Base-by-base conservation (phyloP, 2,797 vertebrate species). In the Gallinago solitaria region DNA sequence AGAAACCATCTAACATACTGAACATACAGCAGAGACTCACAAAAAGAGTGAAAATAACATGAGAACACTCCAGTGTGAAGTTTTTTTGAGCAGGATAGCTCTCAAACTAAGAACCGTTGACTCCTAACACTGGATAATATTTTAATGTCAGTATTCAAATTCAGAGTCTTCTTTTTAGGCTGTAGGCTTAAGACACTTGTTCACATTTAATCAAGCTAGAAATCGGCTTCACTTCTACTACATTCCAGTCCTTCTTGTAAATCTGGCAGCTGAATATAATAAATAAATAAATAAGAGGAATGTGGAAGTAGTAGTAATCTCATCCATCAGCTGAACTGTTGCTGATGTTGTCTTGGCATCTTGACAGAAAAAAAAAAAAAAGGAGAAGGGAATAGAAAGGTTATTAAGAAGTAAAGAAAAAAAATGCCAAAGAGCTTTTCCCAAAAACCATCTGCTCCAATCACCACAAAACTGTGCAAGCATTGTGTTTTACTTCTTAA, bases 21-120 rank as follows among this genome's bases (percentile, higher is more conserved):
- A 70, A 74, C 10, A 4, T 8, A 17, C 2, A 48, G 11, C 1
- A 2, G 5, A 74, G 8, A 60, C 14, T 5, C 39, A 33, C 4
- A 75, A n/a, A 37, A 57, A 45, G 8, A 23, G 3, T n/a, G 8
- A 68, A 77, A 78, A 76, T 18, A 69, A 19, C 4, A 7, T 4
- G 7, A 59, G 30, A 63, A 37, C 59, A 54, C 10, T 45, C 25
- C 8, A 30, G 2, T 6, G 12, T 12, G 60, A 60, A n/a, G 5
- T 20, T 39, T 43, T 73, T 71, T 69, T 75, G 25, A 83, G 19
- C 4, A 24, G 15, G 54, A 9, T 20, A 59, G 20, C 6, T 64
- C 32, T 73, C 33, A 16, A 73, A 54, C 4, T 33, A 67, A 54
- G 59, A 30, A 50, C 5, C 35, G 2, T 60, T 51, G 16, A 19